Evolutionary conservation across 2,888 invertebrate species (phyloP).

Genomic region (Lasius fuliginosus): DNA sequence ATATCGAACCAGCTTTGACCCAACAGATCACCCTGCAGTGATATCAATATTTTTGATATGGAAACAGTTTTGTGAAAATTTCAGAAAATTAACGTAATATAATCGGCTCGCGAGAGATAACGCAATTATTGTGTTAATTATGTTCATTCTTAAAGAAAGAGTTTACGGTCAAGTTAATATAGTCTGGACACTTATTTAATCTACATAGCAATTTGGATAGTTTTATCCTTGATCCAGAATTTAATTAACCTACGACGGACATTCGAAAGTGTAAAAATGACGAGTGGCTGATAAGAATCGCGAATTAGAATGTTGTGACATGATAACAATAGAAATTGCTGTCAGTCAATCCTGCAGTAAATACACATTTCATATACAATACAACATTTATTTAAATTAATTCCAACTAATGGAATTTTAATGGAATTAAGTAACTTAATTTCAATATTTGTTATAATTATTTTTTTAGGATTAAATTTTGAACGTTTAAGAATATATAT

Average conservation of each 20-base stretch:
- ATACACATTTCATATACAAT: background rate
- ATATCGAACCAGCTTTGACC: slow-evolving; percentile 98
- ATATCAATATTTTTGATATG: background rate
- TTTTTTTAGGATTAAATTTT: no score
- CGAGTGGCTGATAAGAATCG: background rate
- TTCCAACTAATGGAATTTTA: background rate
- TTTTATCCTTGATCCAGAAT: background rate
- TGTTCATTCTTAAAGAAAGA: background rate
- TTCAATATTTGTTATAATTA: background rate
- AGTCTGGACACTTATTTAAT: background rate
- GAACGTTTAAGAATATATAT: no score
- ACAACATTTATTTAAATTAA: background rate
- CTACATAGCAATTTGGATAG: background rate
- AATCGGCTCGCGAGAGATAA: background rate
- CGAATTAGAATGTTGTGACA: background rate
- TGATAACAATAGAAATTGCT: background rate
- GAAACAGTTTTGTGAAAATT: background rate
- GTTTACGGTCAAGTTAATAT: background rate
- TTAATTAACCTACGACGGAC: background rate
- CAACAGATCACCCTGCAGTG: slow-evolving; percentile 92
- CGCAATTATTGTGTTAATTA: background rate
- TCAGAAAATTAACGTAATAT: background rate
- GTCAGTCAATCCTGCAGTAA: background rate
- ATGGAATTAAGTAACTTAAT: background rate
- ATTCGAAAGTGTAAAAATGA: background rate